Evolutionary conservation across 1,140 invertebrate species (phyloP), one percentile per base, ranked within the genome.

Genomic region (Hirudo medicinalis): DNA sequence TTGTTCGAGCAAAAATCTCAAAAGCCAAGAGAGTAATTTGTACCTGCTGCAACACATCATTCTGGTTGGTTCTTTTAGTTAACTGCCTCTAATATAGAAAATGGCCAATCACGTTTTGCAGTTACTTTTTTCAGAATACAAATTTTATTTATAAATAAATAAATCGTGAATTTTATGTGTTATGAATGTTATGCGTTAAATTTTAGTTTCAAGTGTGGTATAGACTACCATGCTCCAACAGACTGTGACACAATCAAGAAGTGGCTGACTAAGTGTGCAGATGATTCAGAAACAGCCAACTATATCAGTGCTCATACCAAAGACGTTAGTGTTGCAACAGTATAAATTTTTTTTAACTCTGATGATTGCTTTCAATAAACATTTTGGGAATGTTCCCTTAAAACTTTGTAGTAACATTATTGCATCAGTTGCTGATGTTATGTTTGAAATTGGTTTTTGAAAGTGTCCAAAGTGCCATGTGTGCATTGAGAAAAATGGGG

Each of bases 401-500:
- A 36, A 36, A 36, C 32, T 36, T 3, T 3, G 32, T 6, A 36
- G 32, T 36, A 36, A 36, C 2, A 2, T 67, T 67, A 3, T 67
- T 67, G 66, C 32, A 67, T 29, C 20, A 11, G 29, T n/a, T 67
- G 22, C 29, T 27, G 66, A 20, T 27, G 27, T 70, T 70, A 8
- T 70, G 49, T 53, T 70, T 19, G 43, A 8, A 36, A 54, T 71
- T 71, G 13, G 19, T 70, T 6, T 83, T 84, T 22, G 2, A 36
- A 78, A 90, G 87, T 99, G 96, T 84, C 96, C 96, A 70, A 94
- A 94, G 83, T 98, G 95, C 86, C 92, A 97, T 85, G 95, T 97
- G 75, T 97, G 94, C 84, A 99, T 99, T 82, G 95, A 99, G 83
- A 99, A 99, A 83, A 98, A 97, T 86, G 96, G 95, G 67, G 96